Evolutionary conservation across 1,140 invertebrate genomes (phyloP).

Genomic region (Tetraneura akinire): DNA sequence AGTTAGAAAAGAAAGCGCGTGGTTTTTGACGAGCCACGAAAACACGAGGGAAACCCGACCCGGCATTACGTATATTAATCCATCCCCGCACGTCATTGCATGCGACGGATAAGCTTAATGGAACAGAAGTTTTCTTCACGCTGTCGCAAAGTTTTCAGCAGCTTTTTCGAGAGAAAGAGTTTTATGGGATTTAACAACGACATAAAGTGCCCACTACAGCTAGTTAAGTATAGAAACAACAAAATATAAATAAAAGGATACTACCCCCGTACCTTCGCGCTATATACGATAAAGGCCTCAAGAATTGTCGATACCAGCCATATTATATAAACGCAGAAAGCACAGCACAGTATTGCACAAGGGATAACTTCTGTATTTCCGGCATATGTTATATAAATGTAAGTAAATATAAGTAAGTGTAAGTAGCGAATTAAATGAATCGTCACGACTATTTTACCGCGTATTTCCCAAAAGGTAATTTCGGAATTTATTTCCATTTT

Average conservation of each 20-base stretch:
- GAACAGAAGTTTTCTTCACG: slow-evolving; percentile 47
- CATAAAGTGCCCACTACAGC: slow-evolving; percentile 30
- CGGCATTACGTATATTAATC: slow-evolving; percentile 25
- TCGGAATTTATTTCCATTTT: not conserved
- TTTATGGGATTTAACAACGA: slow-evolving; percentile 38
- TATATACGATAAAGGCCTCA: not conserved
- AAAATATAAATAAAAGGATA: slow-evolving; percentile 10
- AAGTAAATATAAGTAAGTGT: no score
- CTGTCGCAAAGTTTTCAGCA: slow-evolving; percentile 20
- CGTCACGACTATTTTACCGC: not conserved
- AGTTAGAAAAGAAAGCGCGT: no score
- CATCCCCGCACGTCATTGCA: not conserved
- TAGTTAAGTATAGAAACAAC: not conserved
- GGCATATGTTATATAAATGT: no score
- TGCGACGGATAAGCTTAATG: slow-evolving; percentile 45
- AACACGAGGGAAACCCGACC: not conserved
- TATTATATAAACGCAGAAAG: no score
- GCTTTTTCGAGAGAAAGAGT: slow-evolving; percentile 34
- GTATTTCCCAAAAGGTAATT: not conserved
- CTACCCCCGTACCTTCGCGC: not conserved
- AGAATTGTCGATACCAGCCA: not conserved
- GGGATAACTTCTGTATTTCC: not conserved
- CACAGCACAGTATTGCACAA: not conserved
- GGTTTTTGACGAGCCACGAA: not conserved
- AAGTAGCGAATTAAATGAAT: not conserved